Base-by-base conservation (phyloP, 2,888 invertebrate species). In the Netelia melanura region DNA sequence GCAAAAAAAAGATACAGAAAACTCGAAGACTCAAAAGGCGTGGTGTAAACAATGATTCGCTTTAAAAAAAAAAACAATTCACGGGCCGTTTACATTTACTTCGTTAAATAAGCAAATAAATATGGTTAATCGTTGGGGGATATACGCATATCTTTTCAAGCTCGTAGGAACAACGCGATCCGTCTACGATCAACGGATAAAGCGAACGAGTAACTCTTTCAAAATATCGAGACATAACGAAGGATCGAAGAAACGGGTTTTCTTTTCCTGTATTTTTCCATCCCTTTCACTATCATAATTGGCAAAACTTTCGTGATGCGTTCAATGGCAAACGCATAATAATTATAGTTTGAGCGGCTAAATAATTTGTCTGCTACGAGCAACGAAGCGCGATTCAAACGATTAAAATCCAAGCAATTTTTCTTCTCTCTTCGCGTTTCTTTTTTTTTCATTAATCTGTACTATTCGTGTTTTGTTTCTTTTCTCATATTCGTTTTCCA, bases 61-160 rank as follows among this genome's bases (percentile, higher is more conserved):
- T 11, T 11, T 10, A 14, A 54, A 64, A 71, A 30, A n/a, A 17
- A 48, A 64, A 71, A 17, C 54, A 44, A 38, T 58, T 25, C 61
- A 67, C 38, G 30, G 38, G 14, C 68, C 48, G 68, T 77, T 72
- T 67, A 10, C 44, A 38, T 68, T 25, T 62, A 70, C 48, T 65
- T 83, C 54, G 56, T 83, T 78, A 79, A 64, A 78, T 74, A 83
- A 75, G 68, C 67, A 23, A 74, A 79, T 83, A 72, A 79, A 83
- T 83, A 83, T 76, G 17, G 30, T 30, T 52, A 14, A 58, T 58
- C 58, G 44, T 23, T 10, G 38, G 56, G 17, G 44, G 58, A 17
- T 48, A 30, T 68, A 61, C 68, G 38, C 52, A 68, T 54, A 67
- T 67, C 52, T 68, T 43, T 61, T n/a, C 14, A 78, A 62, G 61